A percentile compares a stretch with the other conserved stretches of the same genome.
Evolutionary conservation across 2,113 vertebrate genomes (phyloP).

Genomic region (Protobothrops flavoviridis): DNA sequence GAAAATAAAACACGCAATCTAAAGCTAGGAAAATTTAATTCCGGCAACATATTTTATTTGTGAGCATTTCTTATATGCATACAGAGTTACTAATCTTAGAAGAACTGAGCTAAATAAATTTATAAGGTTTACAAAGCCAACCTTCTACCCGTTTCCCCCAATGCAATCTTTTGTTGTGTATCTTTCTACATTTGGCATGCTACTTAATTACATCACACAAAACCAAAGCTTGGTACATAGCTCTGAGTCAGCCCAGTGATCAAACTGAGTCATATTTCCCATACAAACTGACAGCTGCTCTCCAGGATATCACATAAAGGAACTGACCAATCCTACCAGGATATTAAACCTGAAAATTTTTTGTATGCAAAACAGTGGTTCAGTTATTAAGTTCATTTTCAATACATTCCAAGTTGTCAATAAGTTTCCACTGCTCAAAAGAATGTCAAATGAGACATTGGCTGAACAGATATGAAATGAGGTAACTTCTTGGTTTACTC

Average conservation of each 20-base stretch:
- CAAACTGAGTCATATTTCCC: background rate
- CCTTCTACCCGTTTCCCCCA: background rate
- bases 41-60: slow-evolving; percentile 60
- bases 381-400: background rate
- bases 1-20: slow-evolving; percentile 5
- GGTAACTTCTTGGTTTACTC: background rate
- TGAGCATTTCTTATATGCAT: slow-evolving; percentile 47
- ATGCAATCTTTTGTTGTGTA: background rate
- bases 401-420: background rate
- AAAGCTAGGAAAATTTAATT: background rate
- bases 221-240: background rate
- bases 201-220: slow-evolving; percentile 14
- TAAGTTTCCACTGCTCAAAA: background rate
- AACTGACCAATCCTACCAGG: background rate
- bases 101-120: slow-evolving; percentile 25
- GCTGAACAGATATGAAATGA: background rate
- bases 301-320: too few species aligned
- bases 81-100: background rate
- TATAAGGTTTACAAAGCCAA: slow-evolving; percentile 50
- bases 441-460: background rate
- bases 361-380: background rate
- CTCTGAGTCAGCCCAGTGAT: background rate
- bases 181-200: slow-evolving; percentile 8
- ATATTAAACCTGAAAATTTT: background rate
- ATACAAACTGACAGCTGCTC: background rate